Conservation (phyloP, 2,888 invertebrate genomes). For the Morpho helenor region DNA sequence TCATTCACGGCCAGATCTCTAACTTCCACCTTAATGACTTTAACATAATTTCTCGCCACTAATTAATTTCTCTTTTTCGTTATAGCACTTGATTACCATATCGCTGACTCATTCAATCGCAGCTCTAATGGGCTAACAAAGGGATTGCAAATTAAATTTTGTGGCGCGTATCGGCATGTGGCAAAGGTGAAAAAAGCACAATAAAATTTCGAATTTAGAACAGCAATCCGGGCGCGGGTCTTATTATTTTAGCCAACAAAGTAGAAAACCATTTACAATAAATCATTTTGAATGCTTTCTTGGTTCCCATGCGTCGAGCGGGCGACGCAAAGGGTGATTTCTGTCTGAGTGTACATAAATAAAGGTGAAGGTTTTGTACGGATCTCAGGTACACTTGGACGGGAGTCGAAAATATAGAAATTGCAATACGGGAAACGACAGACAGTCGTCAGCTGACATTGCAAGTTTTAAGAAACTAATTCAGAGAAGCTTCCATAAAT, state of each 20-base stretch:
- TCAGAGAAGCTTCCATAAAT: too few species aligned
- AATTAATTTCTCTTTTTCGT: conserved; percentile 38
- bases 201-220: conserved; percentile 74
- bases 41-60: conserved; percentile 34
- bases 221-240: conserved; percentile 59
- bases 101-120: conserved; percentile 45
- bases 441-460: conserved; percentile 11
- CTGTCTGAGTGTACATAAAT: conserved; percentile 77
- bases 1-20: conserved; percentile 56
- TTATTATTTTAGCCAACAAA: conserved; percentile 80
- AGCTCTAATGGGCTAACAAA: conserved; percentile 48
- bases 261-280: conserved; percentile 80
- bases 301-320: conserved; percentile 73
- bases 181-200: conserved; percentile 56
- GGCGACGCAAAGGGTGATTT: conserved; percentile 78
- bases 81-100: conserved; percentile 40
- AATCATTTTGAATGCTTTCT: conserved; percentile 79
- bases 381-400: conserved; percentile 66
- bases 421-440: conserved; percentile 19
- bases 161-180: conserved; percentile 47
- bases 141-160: conserved; percentile 61
- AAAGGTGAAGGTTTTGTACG: conserved; percentile 72
- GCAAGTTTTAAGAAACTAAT: not conserved
- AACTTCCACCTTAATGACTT: conserved; percentile 40
- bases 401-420: conserved; percentile 21